These are phyloP conservation scores for Bellardia pandia DNA, from an alignment of 2,888 invertebrate genomes.

Conservation along the genomic window DNA sequence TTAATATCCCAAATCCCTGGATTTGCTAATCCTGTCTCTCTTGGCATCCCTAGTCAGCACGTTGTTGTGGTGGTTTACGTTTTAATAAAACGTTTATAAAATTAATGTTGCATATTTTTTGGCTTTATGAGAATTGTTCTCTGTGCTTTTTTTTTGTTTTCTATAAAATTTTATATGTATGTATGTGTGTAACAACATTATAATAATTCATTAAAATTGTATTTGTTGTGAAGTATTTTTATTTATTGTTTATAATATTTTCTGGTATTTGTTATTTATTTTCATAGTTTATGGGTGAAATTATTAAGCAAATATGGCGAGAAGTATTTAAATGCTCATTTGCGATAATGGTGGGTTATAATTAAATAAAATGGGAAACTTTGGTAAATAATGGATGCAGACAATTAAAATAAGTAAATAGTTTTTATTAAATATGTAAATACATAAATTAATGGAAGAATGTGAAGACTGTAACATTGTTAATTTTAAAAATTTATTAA, in stretches of 20 bases:
- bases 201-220: background rate
- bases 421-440: background rate
- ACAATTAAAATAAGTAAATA: background rate
- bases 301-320: slow-evolving; percentile 10
- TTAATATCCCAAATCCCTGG: too few species aligned
- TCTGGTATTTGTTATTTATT: background rate
- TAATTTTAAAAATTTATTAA: too few species aligned
- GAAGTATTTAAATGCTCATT: slow-evolving; percentile 12
- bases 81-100: slow-evolving; percentile 18
- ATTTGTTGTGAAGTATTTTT: background rate
- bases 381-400: too few species aligned
- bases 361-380: background rate
- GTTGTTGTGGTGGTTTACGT: background rate
- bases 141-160: too few species aligned
- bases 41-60: too few species aligned
- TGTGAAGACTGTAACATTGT: too few species aligned
- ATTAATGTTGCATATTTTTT: slow-evolving; percentile 47
- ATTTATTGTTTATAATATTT: slow-evolving; percentile 22
- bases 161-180: too few species aligned
- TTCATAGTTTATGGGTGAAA: background rate
- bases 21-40: too few species aligned
- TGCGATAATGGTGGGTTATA: background rate
- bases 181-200: too few species aligned
- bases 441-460: too few species aligned
- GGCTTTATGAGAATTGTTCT: background rate